These are phyloP conservation scores for Heliocidaris erythrogramma DNA, from an alignment of 35 echinoderm and acorn worm genomes.

Conservation along the genomic window DNA sequence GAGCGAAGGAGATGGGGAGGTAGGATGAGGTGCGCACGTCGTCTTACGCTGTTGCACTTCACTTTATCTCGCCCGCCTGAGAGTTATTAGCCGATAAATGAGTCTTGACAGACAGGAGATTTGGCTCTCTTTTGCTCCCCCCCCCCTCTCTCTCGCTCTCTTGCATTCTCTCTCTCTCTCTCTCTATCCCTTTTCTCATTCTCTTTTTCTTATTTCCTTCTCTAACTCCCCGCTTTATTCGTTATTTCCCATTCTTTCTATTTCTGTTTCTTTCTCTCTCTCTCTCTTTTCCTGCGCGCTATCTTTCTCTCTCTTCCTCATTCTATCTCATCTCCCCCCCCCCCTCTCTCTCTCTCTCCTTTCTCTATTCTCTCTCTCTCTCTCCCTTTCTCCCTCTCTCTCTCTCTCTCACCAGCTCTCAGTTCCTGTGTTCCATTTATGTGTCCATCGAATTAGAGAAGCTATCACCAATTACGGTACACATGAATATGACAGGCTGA, in stretches of 20 bases:
- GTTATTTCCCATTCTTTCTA: background rate
- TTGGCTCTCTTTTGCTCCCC: background rate
- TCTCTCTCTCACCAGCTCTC: too few species aligned
- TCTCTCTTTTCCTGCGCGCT: too few species aligned
- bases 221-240: too few species aligned
- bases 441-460: background rate
- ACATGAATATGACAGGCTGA: background rate
- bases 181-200: background rate
- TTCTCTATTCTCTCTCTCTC: background rate
- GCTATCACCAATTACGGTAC: background rate
- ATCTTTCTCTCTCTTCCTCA: too few species aligned
- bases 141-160: background rate
- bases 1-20: background rate
- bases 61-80: background rate
- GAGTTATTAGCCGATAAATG: slow-evolving; percentile 36
- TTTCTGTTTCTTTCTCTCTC: background rate
- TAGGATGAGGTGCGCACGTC: background rate
- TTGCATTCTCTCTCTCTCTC: background rate
- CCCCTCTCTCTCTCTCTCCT: background rate
- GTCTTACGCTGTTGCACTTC: background rate
- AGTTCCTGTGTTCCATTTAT: background rate
- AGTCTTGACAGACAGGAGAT: slow-evolving; percentile 9
- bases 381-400: too few species aligned
- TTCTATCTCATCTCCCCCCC: too few species aligned
- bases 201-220: background rate